Conservation (phyloP, 2,113 vertebrate genomes). For the Rhabdornis inornatus region DNA sequence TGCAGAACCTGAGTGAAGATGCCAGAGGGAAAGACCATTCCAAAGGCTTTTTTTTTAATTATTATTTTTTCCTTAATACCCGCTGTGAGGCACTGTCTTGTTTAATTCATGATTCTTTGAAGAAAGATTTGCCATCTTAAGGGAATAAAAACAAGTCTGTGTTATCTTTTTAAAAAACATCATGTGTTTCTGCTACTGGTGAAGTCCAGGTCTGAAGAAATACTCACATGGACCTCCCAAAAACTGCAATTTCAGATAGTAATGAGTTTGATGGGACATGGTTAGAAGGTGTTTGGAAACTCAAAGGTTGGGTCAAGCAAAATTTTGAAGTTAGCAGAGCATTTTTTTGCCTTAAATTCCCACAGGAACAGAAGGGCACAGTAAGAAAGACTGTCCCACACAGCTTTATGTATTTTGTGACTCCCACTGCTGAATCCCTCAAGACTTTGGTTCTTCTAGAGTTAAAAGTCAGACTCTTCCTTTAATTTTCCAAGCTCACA, state of each 20-base stretch:
- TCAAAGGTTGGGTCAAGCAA: not conserved
- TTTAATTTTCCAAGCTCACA: not conserved
- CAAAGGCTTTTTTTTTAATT: not conserved
- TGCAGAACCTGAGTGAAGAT: not conserved
- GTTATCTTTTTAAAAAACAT: not conserved
- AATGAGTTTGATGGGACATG: rapidly evolving
- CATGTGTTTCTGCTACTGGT: not conserved
- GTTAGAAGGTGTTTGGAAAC: not conserved
- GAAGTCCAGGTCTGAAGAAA: not conserved
- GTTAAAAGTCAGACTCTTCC: not conserved
- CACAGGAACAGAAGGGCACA: not conserved
- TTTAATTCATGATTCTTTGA: not conserved
- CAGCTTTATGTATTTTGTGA: not conserved
- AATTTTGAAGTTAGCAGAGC: not conserved
- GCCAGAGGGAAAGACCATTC: constrained; percentile 8
- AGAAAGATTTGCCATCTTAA: not conserved
- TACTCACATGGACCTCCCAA: not conserved
- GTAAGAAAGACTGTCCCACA: not conserved
- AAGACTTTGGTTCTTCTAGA: not conserved
- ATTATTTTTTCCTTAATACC: not conserved
- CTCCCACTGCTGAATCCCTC: not conserved
- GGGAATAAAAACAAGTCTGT: not conserved
- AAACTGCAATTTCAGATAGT: not conserved
- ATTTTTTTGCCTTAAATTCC: not conserved
- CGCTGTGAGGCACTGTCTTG: not conserved